A percentile compares a stretch with the other conserved stretches of the same genome.
phyloP scores from a whole-genome alignment of 2,888 invertebrate genomes.

The Neoscelio sp. region DNA sequence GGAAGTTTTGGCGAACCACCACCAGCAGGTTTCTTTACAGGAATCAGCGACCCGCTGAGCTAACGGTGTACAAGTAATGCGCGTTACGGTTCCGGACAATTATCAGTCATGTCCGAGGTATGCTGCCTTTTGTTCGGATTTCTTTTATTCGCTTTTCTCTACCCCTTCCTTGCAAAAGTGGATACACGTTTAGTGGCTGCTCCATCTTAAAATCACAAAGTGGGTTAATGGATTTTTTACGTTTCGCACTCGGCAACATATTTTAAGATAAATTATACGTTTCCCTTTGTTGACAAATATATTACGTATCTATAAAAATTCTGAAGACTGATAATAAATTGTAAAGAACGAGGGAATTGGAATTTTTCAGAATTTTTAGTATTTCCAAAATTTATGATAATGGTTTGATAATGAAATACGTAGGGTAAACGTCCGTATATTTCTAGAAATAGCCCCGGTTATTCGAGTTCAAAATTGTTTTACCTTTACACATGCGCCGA shows the following conservation, averaged over 20 bases:
- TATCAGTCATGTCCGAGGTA: constrained; percentile 32
- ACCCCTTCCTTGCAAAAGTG: background rate
- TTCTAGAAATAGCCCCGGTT: no score
- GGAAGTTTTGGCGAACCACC: constrained; percentile 81
- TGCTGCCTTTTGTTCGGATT: constrained; percentile 35
- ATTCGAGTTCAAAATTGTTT: constrained; percentile 5
- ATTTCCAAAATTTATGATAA: no score
- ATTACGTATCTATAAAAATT: no score
- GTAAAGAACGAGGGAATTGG: no score
- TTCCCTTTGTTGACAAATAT: no score
- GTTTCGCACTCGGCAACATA: no score
- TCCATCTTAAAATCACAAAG: constrained; percentile 15
- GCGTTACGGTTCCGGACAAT: constrained; percentile 28
- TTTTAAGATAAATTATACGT: no score
- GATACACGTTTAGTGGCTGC: no score
- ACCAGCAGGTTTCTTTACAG: constrained; percentile 79
- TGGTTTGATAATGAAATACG: background rate
- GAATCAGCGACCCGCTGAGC: constrained; percentile 79
- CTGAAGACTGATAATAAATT: no score
- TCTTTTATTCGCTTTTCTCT: constrained; percentile 16
- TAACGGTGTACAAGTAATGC: constrained; percentile 76
- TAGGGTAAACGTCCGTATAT: background rate
- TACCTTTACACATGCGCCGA: background rate
- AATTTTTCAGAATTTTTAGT: no score
- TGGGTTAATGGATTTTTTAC: no score